These are phyloP conservation scores for Melieria picta DNA, from an alignment of 2,888 invertebrate genomes.

Conservation along the genomic window DNA sequence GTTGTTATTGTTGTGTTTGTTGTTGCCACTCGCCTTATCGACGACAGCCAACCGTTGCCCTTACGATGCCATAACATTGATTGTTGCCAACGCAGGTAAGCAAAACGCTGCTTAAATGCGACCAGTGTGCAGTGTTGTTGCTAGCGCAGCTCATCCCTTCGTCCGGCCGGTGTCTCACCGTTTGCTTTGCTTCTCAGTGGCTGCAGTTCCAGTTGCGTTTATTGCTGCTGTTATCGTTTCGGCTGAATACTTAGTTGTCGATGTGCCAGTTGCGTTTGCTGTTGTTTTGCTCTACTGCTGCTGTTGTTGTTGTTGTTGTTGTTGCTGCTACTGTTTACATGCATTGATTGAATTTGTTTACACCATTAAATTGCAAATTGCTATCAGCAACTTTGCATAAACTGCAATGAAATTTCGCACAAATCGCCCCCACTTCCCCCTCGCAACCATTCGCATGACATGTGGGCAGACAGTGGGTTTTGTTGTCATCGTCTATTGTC, in stretches of 20 bases:
- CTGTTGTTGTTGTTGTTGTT: conserved; percentile 27
- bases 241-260: background rate
- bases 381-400: conserved; percentile 64
- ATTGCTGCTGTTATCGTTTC: conserved; percentile 18
- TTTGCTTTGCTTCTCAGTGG: background rate
- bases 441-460: background rate
- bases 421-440: background rate
- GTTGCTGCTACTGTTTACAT: conserved; percentile 43
- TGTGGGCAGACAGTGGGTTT: background rate
- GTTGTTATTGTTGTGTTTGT: too few relatives aligned
- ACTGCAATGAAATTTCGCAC: conserved; percentile 45
- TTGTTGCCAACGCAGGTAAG: conserved; percentile 14
- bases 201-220: conserved; percentile 19
- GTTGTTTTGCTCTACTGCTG: background rate
- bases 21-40: too few relatives aligned
- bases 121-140: background rate
- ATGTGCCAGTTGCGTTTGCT: background rate
- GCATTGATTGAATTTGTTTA: conserved; percentile 65
- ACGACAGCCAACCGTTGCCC: too few relatives aligned
- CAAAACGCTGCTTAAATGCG: background rate
- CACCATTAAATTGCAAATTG: conserved; percentile 65
- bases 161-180: background rate
- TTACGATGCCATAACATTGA: conserved; percentile 23
- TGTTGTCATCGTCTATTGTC: background rate
- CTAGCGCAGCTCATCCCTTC: background rate